Base-by-base conservation (phyloP, 2,113 vertebrate species). In the Quiscalus mexicanus region DNA sequence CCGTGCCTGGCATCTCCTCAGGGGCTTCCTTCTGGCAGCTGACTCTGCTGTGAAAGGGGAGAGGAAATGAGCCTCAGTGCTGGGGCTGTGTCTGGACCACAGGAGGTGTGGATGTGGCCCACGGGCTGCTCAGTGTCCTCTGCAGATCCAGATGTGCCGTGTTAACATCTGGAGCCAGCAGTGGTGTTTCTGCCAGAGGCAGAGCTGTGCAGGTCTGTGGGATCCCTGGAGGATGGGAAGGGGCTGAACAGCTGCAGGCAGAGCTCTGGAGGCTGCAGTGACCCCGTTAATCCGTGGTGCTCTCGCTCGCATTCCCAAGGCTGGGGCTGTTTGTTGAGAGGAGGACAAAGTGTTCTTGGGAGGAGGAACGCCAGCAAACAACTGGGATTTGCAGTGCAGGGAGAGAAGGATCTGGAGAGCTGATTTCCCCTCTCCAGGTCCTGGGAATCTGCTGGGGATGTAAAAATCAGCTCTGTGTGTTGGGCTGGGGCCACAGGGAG, bases 271-370 rank as follows among this genome's bases (percentile, higher is more conserved):
- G 73, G 20, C 13, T 44, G n/a, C 60, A 55, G 60, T 80, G 90
- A 93, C 89, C 96, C 92, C 5, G 2, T 87, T 91, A 76, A 77
- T 59, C 15, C 63, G 6, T 1, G 42, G 14, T 55, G 71, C 52
- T 25, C 8, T 47, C 30, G 68, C 83, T 79, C 21, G 0, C 9
- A 3, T 95, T 76, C 19, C 47, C 59, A 53, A 50, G 93, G 93
- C 89, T 88, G 81, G 69, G 12, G 10, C 27, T 69, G n/a, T 84
- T 84, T 65, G 75, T n/a, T 2, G 31, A 14, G 65, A 21, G 49
- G 21, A 87, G 96, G 65, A 93, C 84, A 25, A 70, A 59, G n/a
- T 11, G 55, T 96, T 86, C 90, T 64, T 52, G 22, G 45, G 41
- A 90, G 33, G 58, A 37, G 33, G 60, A 37, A 3, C 62, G 56